Evolutionary conservation across 2,113 vertebrate species (phyloP).

Genomic region (Nesoenas mayeri): DNA sequence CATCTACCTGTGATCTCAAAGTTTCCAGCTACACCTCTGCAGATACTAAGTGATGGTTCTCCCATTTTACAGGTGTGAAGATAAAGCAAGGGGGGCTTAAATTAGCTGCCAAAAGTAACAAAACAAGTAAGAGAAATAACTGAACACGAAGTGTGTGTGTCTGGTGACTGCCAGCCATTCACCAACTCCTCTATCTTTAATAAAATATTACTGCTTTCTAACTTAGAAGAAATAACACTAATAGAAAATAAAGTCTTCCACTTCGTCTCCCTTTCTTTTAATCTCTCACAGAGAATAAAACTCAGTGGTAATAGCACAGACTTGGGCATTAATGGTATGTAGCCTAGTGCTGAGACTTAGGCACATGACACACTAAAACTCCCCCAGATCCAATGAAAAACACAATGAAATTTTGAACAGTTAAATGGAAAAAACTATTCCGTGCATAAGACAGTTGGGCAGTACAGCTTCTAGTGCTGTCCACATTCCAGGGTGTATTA

Average conservation of each 20-base stretch:
- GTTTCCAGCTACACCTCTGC: background rate
- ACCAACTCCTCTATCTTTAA: background rate
- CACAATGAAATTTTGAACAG: constrained; percentile 46
- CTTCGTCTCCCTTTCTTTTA: background rate
- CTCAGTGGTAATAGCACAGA: background rate
- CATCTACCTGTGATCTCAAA: background rate
- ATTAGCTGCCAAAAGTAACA: background rate
- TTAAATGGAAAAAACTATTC: constrained; percentile 22
- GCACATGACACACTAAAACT: constrained; percentile 26
- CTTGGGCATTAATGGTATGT: background rate
- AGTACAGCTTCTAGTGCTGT: constrained; percentile 9
- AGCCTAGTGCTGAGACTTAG: background rate
- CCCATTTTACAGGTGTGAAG: background rate
- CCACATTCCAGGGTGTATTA: constrained; percentile 52
- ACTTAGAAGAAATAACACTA: constrained; percentile 1
- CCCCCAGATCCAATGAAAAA: constrained; percentile 53
- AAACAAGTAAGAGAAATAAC: background rate
- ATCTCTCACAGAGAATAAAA: constrained; percentile 20
- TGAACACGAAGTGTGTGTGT: background rate
- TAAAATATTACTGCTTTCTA: constrained; percentile 37
- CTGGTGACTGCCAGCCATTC: background rate
- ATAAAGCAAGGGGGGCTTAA: background rate
- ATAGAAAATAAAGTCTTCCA: constrained; percentile 20
- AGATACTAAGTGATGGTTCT: background rate
- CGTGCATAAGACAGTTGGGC: background rate